Evolutionary conservation across 2,797 vertebrate genomes (phyloP).

Genomic region (Tragelaphus eurycerus): DNA sequence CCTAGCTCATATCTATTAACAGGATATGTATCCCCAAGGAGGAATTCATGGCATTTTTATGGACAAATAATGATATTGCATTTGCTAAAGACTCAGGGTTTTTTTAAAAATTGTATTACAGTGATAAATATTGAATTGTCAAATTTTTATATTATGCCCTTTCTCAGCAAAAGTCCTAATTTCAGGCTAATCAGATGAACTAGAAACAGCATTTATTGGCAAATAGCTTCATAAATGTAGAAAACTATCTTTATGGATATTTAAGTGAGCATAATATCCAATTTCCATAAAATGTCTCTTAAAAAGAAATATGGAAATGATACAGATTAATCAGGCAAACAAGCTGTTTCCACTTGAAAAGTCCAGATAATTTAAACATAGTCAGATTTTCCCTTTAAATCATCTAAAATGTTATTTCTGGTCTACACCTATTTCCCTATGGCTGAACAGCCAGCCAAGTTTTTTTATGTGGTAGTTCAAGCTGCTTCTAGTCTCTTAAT

Average conservation of each 20-base stretch:
- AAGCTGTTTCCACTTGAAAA: slow-evolving; percentile 53
- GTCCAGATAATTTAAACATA: slow-evolving; percentile 22
- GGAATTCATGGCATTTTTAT: neutral
- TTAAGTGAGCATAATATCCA: slow-evolving; percentile 26
- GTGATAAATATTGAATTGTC: neutral
- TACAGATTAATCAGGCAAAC: slow-evolving; percentile 46
- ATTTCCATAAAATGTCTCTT: slow-evolving; percentile 53
- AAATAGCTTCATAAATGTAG: slow-evolving; percentile 39
- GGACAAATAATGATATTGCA: neutral
- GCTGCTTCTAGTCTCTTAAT: neutral
- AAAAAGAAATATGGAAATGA: slow-evolving; percentile 45
- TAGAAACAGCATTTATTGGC: slow-evolving; percentile 14
- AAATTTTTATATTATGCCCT: neutral
- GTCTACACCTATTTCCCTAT: neutral
- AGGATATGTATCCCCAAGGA: neutral
- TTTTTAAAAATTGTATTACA: neutral
- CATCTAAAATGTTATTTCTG: neutral
- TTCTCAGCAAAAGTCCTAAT: neutral
- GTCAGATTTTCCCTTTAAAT: slow-evolving; percentile 21
- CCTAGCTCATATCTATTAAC: slow-evolving; percentile 5
- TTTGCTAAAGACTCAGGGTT: neutral
- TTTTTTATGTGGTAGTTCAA: neutral
- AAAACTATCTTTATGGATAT: slow-evolving; percentile 45
- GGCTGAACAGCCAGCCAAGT: neutral
- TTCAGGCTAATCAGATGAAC: slow-evolving; percentile 50